These are phyloP conservation scores for Lepus europaeus DNA, from an alignment of 2,113 vertebrate species.

Conservation along the genomic window DNA sequence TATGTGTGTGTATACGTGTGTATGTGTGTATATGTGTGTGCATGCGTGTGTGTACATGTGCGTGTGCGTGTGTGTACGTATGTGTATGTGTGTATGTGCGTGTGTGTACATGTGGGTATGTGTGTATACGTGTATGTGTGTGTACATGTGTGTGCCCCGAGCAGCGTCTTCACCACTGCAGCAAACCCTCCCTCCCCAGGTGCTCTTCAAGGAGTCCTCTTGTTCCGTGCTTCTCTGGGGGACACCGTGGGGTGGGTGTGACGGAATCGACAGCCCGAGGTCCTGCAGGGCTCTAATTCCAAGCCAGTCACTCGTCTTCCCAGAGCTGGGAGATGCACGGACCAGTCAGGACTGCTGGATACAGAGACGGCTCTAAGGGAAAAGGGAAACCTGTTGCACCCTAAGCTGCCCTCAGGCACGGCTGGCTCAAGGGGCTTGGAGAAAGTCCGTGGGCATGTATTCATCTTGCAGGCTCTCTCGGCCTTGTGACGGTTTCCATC, in stretches of 20 bases:
- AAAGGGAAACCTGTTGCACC: not conserved
- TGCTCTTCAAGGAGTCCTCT: not conserved
- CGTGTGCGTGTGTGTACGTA: no score
- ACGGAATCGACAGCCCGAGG: not conserved
- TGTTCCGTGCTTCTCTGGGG: not conserved
- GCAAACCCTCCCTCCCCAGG: no score
- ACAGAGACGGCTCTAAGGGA: not conserved
- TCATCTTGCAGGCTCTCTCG: not conserved
- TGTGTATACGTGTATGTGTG: no score
- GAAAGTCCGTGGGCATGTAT: not conserved
- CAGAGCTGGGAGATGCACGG: fast-evolving
- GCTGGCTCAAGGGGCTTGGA: constrained; percentile 2
- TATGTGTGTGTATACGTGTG: no score
- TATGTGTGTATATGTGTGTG: no score
- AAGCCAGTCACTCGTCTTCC: not conserved
- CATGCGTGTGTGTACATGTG: no score
- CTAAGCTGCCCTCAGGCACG: not conserved
- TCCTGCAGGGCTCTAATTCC: not conserved
- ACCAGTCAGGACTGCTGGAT: not conserved
- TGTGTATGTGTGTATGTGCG: no score
- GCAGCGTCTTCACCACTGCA: no score
- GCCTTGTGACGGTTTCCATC: not conserved
- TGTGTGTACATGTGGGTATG: no score
- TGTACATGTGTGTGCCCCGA: no score
- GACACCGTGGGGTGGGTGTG: not conserved